phyloP scores from a whole-genome alignment of 2,888 invertebrate genomes.

The Acholoe squamosa region DNA sequence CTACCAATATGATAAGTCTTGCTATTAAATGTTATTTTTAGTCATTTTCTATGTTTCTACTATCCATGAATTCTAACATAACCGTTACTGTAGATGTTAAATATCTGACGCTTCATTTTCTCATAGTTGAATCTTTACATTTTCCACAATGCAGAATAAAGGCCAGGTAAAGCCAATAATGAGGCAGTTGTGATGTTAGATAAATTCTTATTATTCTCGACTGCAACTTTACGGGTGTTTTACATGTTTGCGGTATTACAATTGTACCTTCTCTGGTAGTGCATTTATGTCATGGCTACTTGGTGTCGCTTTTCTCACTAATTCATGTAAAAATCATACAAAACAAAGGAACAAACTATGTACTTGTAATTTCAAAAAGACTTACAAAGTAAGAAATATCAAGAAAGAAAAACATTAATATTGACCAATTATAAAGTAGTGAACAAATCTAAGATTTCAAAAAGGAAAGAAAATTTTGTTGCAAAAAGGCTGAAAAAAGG shows the following conservation, averaged over 20 bases:
- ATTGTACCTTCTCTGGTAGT: neutral
- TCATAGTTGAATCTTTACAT: conserved; percentile 31
- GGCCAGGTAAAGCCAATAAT: neutral
- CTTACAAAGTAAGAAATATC: too few species aligned
- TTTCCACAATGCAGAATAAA: conserved; percentile 55
- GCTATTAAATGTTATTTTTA: too few species aligned
- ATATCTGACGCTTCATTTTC: conserved; percentile 1
- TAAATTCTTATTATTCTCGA: neutral
- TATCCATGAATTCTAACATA: too few species aligned
- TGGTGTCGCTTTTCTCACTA: conserved; percentile 9
- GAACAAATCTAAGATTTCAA: neutral
- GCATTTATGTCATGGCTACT: neutral
- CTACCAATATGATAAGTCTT: too few species aligned
- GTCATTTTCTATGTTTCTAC: too few species aligned
- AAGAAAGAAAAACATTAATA: too few species aligned
- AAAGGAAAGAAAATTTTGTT: neutral
- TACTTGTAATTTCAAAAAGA: too few species aligned
- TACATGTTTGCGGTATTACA: conserved; percentile 13
- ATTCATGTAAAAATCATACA: too few species aligned
- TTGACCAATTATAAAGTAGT: too few species aligned
- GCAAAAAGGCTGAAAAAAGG: neutral
- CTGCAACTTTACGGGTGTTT: conserved; percentile 7
- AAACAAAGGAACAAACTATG: too few species aligned
- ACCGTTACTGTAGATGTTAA: too few species aligned
- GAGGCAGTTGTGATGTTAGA: conserved; percentile 1